Percentiles rank a stretch among this genome's conserved stretches.
Conservation (phyloP, 2,113 vertebrate genomes). For the Sturnira hondurensis region DNA sequence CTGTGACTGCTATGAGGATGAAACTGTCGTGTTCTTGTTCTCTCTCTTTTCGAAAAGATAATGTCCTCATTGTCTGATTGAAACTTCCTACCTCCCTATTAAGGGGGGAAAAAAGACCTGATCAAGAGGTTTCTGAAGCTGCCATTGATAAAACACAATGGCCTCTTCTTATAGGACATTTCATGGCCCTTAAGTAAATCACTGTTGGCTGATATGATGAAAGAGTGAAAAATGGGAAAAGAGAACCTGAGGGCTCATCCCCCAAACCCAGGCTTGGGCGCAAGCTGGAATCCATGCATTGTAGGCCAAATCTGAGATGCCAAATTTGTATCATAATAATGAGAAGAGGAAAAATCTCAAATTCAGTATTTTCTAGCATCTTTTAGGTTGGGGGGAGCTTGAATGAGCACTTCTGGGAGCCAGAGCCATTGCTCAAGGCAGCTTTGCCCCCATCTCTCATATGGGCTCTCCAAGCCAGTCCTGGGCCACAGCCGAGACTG, state of each 20-base stretch:
- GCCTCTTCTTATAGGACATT: conserved; percentile 71
- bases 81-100: conserved; percentile 48
- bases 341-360: conserved; percentile 51
- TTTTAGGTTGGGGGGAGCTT: neutral
- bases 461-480: neutral
- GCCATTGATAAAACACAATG: conserved; percentile 70
- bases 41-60: conserved; percentile 40
- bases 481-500: no score
- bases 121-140: conserved; percentile 40
- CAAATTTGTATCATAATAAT: conserved; percentile 60
- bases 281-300: conserved; percentile 35
- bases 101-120: neutral
- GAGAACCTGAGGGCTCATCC: conserved; percentile 50
- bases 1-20: neutral
- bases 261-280: conserved; percentile 7
- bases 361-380: conserved; percentile 43
- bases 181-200: conserved; percentile 62
- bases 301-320: neutral
- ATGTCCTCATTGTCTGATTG: conserved; percentile 62
- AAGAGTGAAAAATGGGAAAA: conserved; percentile 64
- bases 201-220: conserved; percentile 68
- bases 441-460: neutral
- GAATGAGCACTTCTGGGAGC: neutral
- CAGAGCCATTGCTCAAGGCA: neutral
- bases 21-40: neutral